These are phyloP conservation scores for Babylonia areolata DNA, from an alignment of 1,140 invertebrate genomes.

Conservation along the genomic window DNA sequence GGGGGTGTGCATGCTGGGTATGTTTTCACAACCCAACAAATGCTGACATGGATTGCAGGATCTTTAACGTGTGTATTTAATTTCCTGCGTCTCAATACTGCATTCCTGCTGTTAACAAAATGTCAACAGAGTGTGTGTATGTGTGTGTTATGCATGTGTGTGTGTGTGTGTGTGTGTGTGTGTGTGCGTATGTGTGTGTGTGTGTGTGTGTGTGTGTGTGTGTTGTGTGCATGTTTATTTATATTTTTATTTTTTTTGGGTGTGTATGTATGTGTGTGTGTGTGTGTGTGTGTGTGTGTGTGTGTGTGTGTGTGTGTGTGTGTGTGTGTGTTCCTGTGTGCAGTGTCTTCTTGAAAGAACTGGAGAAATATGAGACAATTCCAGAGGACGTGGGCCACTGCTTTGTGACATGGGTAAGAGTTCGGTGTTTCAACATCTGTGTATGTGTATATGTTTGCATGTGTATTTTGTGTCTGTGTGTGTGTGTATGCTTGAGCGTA, in stretches of 20 bases:
- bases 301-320: not conserved
- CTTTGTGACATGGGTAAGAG: constrained; percentile 96
- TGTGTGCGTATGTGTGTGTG: not conserved
- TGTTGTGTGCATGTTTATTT: not conserved
- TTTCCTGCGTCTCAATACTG: too few relatives aligned
- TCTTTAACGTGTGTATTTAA: too few relatives aligned
- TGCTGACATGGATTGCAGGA: too few relatives aligned
- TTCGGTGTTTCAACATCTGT: too few relatives aligned
- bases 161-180: constrained; percentile 3
- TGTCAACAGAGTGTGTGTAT: too few relatives aligned
- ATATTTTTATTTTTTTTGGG: too few relatives aligned
- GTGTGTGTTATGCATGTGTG: not conserved
- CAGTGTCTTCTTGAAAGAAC: constrained; percentile 92
- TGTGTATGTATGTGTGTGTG: not conserved
- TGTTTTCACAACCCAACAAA: too few relatives aligned
- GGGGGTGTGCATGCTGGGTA: too few relatives aligned
- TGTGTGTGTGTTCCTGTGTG: constrained; percentile 13
- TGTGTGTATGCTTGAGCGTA: too few relatives aligned
- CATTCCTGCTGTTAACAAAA: too few relatives aligned
- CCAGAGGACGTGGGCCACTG: constrained; percentile 99
- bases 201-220: not conserved
- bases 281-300: not conserved
- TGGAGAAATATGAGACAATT: constrained; percentile 99
- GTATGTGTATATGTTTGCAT: too few relatives aligned
- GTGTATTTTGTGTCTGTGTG: not conserved